Percentiles rank a stretch among this genome's conserved stretches.
These are phyloP conservation scores for Lordiphosa collinella DNA, from an alignment of 1,140 invertebrate species.

Conservation along the genomic window DNA sequence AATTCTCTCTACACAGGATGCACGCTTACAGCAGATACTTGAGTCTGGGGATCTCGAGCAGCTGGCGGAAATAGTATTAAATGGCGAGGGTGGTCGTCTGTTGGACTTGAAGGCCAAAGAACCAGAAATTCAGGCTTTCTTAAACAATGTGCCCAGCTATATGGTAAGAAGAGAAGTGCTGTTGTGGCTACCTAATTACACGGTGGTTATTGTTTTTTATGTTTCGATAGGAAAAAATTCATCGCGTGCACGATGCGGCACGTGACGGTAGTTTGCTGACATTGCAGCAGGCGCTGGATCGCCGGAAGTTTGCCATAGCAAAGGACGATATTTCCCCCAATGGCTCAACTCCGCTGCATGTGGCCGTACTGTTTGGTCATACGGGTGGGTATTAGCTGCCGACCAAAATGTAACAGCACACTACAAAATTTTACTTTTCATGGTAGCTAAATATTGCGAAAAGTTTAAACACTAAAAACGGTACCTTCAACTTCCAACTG, in stretches of 20 bases:
- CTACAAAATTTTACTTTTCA: too few relatives aligned
- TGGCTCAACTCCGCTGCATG: constrained; percentile 95
- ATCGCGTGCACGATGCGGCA: constrained; percentile 92
- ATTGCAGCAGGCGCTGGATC: constrained; percentile 91
- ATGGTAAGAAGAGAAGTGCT: constrained; percentile 84
- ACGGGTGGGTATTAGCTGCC: constrained; percentile 80
- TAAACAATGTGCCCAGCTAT: constrained; percentile 93
- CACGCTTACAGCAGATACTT: constrained; percentile 84
- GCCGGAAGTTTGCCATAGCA: constrained; percentile 94
- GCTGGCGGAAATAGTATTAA: constrained; percentile 91
- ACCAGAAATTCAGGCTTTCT: constrained; percentile 91
- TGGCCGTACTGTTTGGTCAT: constrained; percentile 91
- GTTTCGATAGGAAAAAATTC: constrained; percentile 89
- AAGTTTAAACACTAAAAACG: too few relatives aligned
- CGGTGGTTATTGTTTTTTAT: constrained; percentile 16
- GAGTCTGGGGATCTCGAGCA: constrained; percentile 92
- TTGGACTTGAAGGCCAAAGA: constrained; percentile 87
- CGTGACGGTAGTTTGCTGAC: constrained; percentile 90
- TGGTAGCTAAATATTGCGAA: too few relatives aligned
- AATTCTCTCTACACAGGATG: constrained; percentile 73
- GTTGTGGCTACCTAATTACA: constrained; percentile 15
- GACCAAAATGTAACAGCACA: too few relatives aligned
- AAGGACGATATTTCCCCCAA: constrained; percentile 89
- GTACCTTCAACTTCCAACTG: too few relatives aligned
- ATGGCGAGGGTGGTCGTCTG: constrained; percentile 90